A percentile compares a stretch with the other conserved stretches of the same genome.
These are phyloP conservation scores for Ariolimax columbianus DNA, from an alignment of 2,888 invertebrate genomes.

Conservation along the genomic window DNA sequence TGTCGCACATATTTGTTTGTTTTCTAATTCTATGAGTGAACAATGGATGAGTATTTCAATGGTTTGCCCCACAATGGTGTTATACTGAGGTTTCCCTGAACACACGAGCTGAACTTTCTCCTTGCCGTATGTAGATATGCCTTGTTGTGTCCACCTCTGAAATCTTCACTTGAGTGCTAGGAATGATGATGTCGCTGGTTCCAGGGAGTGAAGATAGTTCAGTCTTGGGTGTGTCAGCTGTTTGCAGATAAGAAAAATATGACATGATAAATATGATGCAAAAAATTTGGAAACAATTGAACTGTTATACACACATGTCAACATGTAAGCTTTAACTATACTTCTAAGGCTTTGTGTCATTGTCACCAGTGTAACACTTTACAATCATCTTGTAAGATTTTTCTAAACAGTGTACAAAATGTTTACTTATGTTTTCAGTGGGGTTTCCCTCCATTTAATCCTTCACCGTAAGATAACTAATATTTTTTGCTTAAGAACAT, in stretches of 20 bases:
- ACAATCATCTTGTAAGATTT: too few relatives aligned
- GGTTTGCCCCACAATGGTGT: slow-evolving; percentile 32
- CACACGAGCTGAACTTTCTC: slow-evolving; percentile 77
- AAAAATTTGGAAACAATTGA: neutral
- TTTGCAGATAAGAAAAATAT: neutral
- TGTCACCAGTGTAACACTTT: too few relatives aligned
- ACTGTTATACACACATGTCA: too few relatives aligned
- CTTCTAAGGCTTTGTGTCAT: too few relatives aligned
- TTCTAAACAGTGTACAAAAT: too few relatives aligned
- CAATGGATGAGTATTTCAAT: neutral
- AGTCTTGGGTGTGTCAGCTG: slow-evolving; percentile 69
- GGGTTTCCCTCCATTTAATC: too few relatives aligned
- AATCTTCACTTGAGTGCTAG: slow-evolving; percentile 75
- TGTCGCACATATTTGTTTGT: neutral
- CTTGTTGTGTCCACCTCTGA: slow-evolving; percentile 77
- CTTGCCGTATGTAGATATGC: slow-evolving; percentile 79
- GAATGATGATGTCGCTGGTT: slow-evolving; percentile 73
- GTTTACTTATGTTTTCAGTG: too few relatives aligned
- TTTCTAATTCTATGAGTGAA: neutral
- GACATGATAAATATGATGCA: neutral
- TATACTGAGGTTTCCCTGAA: slow-evolving; percentile 79
- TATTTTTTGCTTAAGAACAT: too few relatives aligned
- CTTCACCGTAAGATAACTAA: too few relatives aligned
- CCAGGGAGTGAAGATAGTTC: slow-evolving; percentile 68
- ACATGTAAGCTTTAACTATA: too few relatives aligned